These are phyloP conservation scores for Sicus ferrugineus DNA, from an alignment of 2,888 invertebrate genomes.

Conservation along the genomic window DNA sequence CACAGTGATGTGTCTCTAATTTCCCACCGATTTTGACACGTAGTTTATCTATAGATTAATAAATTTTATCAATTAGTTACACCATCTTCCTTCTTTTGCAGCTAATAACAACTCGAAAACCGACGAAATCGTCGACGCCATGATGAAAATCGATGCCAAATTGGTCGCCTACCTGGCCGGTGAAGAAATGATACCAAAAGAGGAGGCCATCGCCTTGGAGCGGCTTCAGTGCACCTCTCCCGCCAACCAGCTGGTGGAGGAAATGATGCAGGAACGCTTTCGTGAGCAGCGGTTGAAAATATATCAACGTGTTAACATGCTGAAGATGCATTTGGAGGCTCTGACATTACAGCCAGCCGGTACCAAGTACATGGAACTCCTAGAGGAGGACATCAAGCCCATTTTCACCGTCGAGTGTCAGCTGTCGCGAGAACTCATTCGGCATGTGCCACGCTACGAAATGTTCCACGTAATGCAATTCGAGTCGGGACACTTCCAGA, in stretches of 20 bases:
- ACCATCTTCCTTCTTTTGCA: constrained; percentile 22
- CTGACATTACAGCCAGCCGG: constrained; percentile 57
- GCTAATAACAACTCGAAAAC: constrained; percentile 45
- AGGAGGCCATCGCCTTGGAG: constrained; percentile 46
- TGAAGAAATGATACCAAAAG: constrained; percentile 43
- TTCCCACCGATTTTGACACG: not conserved
- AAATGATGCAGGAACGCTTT: constrained; percentile 29
- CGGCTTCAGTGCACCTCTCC: constrained; percentile 38
- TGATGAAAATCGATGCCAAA: constrained; percentile 59
- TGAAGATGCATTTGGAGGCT: constrained; percentile 56
- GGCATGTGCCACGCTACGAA: constrained; percentile 48
- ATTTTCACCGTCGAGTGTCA: constrained; percentile 59
- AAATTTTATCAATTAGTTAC: not conserved
- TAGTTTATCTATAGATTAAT: not conserved
- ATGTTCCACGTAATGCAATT: constrained; percentile 60
- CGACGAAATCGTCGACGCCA: constrained; percentile 58
- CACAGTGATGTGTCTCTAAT: not conserved
- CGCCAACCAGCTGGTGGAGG: constrained; percentile 21
- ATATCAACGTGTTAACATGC: constrained; percentile 49
- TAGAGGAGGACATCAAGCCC: constrained; percentile 56
- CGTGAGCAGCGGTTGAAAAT: constrained; percentile 44
- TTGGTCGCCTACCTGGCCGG: constrained; percentile 55
- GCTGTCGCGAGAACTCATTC: constrained; percentile 54
- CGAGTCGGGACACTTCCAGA: constrained; percentile 59
- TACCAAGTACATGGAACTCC: constrained; percentile 56